Conservation (phyloP, 2,888 invertebrate species). For the Oxytorus armatus region DNA sequence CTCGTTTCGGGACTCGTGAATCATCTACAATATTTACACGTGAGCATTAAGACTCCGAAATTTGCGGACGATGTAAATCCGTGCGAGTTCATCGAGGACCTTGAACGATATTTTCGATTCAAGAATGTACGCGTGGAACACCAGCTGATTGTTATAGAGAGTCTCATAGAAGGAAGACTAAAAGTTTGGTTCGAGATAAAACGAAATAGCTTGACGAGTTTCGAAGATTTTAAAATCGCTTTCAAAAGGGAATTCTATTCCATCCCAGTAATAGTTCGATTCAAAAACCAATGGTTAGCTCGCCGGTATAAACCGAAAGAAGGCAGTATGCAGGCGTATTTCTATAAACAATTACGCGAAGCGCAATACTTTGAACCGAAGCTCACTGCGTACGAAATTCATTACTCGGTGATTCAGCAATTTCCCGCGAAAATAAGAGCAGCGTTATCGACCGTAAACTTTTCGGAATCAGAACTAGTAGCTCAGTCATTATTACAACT, state of each 20-base stretch:
- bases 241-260: slow-evolving; percentile 9
- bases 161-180: neutral
- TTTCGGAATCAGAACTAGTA: neutral
- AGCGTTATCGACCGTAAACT: slow-evolving; percentile 2
- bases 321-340: slow-evolving; percentile 5
- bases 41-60: neutral
- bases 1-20: slow-evolving; percentile 7
- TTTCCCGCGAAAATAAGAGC: neutral
- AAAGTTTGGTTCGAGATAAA: slow-evolving; percentile 1
- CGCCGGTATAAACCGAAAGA: neutral
- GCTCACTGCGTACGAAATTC: slow-evolving; percentile 9
- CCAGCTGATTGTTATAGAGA: neutral
- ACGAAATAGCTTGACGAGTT: neutral
- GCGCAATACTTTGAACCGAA: slow-evolving; percentile 2
- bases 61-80: slow-evolving; percentile 6
- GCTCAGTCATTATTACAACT: slow-evolving; percentile 3
- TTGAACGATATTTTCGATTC: slow-evolving; percentile 13
- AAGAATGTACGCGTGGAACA: neutral
- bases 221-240: neutral
- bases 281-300: neutral
- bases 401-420: slow-evolving; percentile 4
- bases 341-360: slow-evolving; percentile 5
- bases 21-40: neutral
- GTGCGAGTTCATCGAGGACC: neutral
- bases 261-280: slow-evolving; percentile 3